Conservation (phyloP, 2,888 invertebrate species). For the Cephalotes varians region DNA sequence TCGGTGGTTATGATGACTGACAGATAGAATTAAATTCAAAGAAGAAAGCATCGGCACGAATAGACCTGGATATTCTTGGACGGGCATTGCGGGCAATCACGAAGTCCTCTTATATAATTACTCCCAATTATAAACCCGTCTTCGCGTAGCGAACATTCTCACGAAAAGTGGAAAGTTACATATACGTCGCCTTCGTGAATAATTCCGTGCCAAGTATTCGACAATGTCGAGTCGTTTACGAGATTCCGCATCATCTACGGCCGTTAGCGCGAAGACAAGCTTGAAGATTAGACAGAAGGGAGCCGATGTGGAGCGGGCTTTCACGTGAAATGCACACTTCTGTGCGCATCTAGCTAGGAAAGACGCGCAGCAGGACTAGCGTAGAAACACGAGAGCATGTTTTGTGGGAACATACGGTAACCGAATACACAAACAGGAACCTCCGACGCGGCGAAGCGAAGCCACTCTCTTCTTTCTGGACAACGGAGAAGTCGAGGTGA, state of each 20-base stretch:
- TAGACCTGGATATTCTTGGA: conserved; percentile 29
- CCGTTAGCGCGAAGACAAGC: conserved; percentile 57
- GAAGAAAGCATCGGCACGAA: conserved; percentile 53
- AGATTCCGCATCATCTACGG: conserved; percentile 61
- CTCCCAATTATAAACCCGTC: conserved; percentile 45
- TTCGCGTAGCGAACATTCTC: conserved; percentile 25
- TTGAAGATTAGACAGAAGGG: conserved; percentile 72
- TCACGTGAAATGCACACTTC: conserved; percentile 74
- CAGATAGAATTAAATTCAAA: conserved; percentile 60
- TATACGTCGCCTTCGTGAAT: conserved; percentile 62
- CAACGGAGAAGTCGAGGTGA: conserved; percentile 73
- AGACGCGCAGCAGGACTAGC: conserved; percentile 26
- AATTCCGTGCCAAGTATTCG: conserved; percentile 58
- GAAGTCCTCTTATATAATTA: conserved; percentile 36
- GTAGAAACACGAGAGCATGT: conserved; percentile 49
- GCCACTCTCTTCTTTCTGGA: conserved; percentile 59
- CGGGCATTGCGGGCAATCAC: conserved; percentile 15
- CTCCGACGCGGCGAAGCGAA: conserved; percentile 71
- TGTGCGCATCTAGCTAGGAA: conserved; percentile 62
- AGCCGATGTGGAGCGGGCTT: conserved; percentile 70
- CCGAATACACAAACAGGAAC: conserved; percentile 81
- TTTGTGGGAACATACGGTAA: conserved; percentile 78
- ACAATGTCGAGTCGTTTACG: conserved; percentile 69
- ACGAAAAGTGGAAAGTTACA: conserved; percentile 34
- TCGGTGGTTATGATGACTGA: conserved; percentile 59